A percentile compares a stretch with the other conserved stretches of the same genome.
These are phyloP conservation scores for Aselliscus stoliczkanus DNA, from an alignment of 2,797 vertebrate genomes.

Conservation along the genomic window DNA sequence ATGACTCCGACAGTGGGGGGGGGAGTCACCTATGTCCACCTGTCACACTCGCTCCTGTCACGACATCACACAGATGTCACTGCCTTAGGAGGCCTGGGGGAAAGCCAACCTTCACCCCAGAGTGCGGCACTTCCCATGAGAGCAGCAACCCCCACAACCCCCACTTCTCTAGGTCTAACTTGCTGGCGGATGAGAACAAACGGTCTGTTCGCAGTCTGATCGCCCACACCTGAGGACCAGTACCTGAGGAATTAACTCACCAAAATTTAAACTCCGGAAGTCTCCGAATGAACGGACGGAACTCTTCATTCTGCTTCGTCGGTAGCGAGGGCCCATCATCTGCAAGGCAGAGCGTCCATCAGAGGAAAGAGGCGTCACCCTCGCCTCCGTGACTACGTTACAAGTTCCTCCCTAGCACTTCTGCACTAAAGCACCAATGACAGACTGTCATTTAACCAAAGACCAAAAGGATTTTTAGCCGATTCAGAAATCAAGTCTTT, in stretches of 20 bases:
- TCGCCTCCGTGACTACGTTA: fast-evolving
- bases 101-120: not conserved
- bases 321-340: slow-evolving; percentile 97
- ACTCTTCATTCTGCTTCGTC: slow-evolving; percentile 99
- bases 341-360: slow-evolving; percentile 66
- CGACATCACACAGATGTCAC: not conserved
- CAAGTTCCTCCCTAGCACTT: not conserved
- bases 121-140: too few species aligned
- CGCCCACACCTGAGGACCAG: fast-evolving
- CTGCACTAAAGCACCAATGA: not conserved
- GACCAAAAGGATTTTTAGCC: not conserved
- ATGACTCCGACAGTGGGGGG: not conserved
- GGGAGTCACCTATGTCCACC: not conserved
- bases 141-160: not conserved
- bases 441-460: fast-evolving
- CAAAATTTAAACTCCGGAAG: slow-evolving; percentile 99
- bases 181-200: not conserved
- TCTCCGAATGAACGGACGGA: slow-evolving; percentile 98
- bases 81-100: not conserved
- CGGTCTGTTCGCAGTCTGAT: not conserved
- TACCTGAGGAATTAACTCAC: slow-evolving; percentile 81
- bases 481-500: not conserved
- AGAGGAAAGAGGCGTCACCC: fast-evolving
- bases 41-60: not conserved
- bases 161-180: not conserved